Evolutionary conservation across 2,888 invertebrate species (phyloP).

Genomic region (Thelaira solivaga): DNA sequence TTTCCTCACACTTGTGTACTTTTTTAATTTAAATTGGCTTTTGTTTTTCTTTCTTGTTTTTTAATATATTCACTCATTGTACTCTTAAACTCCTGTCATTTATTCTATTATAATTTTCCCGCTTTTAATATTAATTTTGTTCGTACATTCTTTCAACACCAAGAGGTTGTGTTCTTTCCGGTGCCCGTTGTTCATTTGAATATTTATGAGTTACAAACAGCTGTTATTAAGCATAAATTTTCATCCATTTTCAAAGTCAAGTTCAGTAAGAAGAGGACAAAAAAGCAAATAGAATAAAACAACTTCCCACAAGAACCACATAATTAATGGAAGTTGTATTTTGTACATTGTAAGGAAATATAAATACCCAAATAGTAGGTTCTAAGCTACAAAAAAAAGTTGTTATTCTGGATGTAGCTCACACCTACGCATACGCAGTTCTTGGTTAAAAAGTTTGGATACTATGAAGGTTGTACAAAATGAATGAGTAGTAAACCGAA

Average conservation of each 20-base stretch:
- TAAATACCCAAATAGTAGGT: no score
- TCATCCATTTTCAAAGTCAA: conserved; percentile 52
- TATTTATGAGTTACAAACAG: conserved; percentile 67
- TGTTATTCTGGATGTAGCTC: no score
- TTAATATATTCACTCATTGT: neutral
- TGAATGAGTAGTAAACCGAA: no score
- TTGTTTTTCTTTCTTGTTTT: neutral
- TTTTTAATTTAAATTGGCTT: no score
- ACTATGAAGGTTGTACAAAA: no score
- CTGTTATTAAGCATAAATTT: conserved; percentile 65
- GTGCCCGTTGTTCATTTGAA: conserved; percentile 71
- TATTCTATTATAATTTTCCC: conserved; percentile 22
- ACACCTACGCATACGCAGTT: no score
- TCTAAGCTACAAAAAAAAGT: no score
- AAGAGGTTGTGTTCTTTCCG: conserved; percentile 67
- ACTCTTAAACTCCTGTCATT: neutral
- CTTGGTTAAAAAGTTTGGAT: no score
- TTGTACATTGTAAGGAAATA: no score
- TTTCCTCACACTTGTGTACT: no score
- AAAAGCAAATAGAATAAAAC: conserved; percentile 7
- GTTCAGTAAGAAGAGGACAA: conserved; percentile 27
- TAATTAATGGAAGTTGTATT: no score
- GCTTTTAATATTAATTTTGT: neutral
- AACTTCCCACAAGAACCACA: no score
- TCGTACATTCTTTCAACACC: neutral